Evolutionary conservation across 1,140 invertebrate species (phyloP).

Genomic region (Panagrolaimus sp.): DNA sequence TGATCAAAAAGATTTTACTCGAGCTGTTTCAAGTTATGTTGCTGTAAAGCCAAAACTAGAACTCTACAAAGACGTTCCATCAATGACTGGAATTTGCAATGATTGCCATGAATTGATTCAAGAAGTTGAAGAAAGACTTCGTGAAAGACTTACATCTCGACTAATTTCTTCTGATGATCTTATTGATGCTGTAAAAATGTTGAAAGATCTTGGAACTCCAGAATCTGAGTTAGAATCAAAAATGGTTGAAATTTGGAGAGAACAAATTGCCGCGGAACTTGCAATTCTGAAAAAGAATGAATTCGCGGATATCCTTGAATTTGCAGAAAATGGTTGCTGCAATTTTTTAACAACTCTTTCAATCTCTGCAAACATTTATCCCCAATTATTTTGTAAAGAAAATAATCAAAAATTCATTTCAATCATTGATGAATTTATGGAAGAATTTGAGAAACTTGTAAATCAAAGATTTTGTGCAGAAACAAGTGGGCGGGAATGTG

Average conservation of each 20-base stretch:
- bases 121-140: background rate
- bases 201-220: conserved; percentile 17
- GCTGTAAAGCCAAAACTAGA: background rate
- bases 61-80: conserved; percentile 1
- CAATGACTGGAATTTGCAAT: conserved; percentile 1
- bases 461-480: conserved; percentile 30
- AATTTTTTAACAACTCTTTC: conserved; percentile 36
- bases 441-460: conserved; percentile 27
- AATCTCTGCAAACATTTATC: conserved; percentile 16
- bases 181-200: conserved; percentile 4
- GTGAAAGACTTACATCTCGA: background rate
- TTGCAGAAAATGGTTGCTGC: conserved; percentile 32
- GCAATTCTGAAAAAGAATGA: conserved; percentile 17
- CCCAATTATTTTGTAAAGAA: conserved; percentile 15
- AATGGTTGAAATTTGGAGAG: conserved; percentile 18
- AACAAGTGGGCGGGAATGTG: conserved; percentile 33
- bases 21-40: background rate
- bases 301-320: conserved; percentile 32
- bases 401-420: conserved; percentile 22
- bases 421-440: conserved; percentile 29
- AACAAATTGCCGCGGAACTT: conserved; percentile 3
- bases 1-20: conserved; percentile 12
- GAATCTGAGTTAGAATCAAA: conserved; percentile 17
- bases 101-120: background rate
- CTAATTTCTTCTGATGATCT: conserved; percentile 26